Evolutionary conservation across 1,140 invertebrate species (phyloP), one percentile per base, ranked within the genome.

Genomic region (Nasonia giraulti): DNA sequence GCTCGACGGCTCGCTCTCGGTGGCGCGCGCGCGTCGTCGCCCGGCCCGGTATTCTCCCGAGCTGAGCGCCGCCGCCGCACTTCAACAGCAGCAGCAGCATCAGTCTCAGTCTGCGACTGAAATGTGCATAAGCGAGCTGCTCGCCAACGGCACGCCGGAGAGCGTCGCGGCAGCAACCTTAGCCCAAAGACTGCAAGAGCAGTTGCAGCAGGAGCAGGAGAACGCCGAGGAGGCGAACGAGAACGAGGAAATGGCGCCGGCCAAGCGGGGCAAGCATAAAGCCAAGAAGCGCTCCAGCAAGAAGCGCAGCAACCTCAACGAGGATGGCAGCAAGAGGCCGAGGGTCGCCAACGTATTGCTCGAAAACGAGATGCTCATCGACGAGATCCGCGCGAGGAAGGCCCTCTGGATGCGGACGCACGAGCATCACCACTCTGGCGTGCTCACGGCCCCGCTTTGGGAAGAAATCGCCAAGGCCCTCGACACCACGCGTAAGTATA

Each of bases 331-430:
- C 2, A 86, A 82, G 62, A 83, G 75, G 80, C 80, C 80, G 0
- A n/a, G 85, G 10, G 82, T 86, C 4, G 82, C 85, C 4, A 86
- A 86, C 14, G 85, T 86, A 0, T 71, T 86, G 0, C 81, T 86
- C 7, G 85, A 86, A 37, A 86, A 86, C 62, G 85, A 86, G 73
- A 80, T 83, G 76, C 76, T 86, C 27, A 86, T 86, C 12, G 85
- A 86, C 44, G 85, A 86, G n/a, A 77, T 86, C 0, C 23, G 78
- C 11, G 71, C 1, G 50, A 33, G 85, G 5, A 83, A 83, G 33
- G 85, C 81, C 5, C 82, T 86, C 0, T 86, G 85, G 85, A 68
- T 80, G 81, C 80, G 85, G 44, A 83, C 85, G 3, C 85, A 86
- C 71, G 81, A 86, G 11, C 76, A 86, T 40, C 78, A 86, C 14